Percentiles rank a stretch among this genome's conserved stretches.
Evolutionary conservation across 2,888 invertebrate genomes (phyloP).

Genomic region (Hydriomena furcata): DNA sequence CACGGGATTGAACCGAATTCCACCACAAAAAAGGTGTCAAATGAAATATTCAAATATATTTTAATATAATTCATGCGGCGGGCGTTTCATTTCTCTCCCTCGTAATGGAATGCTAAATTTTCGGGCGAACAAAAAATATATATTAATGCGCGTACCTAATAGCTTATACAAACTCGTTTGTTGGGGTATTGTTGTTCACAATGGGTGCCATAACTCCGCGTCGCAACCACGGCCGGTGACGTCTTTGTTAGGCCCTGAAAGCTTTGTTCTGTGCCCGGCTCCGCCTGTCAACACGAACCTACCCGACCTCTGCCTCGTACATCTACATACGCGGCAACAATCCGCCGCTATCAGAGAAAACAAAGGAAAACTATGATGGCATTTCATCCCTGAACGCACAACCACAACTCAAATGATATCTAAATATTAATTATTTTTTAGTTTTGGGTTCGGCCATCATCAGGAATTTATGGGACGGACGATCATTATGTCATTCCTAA

Average conservation of each 20-base stretch:
- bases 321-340: conserved; percentile 50
- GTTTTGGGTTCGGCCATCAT: conserved; percentile 13
- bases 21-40: conserved; percentile 83
- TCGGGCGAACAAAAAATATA: conserved; percentile 83
- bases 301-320: conserved; percentile 52
- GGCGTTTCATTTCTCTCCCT: conserved; percentile 84
- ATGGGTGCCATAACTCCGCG: conserved; percentile 83
- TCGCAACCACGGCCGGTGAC: conserved; percentile 82
- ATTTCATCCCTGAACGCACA: conserved; percentile 13
- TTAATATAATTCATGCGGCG: conserved; percentile 84
- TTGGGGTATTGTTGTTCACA: conserved; percentile 83
- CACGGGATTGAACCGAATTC: conserved; percentile 81
- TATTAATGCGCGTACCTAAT: conserved; percentile 84
- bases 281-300: conserved; percentile 72
- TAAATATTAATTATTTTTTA: conserved; percentile 16
- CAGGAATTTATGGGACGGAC: conserved; percentile 6
- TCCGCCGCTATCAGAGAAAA: conserved; percentile 37
- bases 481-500: conserved; percentile 24
- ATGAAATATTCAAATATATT: conserved; percentile 85
- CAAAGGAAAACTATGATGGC: conserved; percentile 35
- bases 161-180: conserved; percentile 84
- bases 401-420: conserved; percentile 15
- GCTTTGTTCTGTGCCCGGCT: conserved; percentile 75
- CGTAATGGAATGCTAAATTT: conserved; percentile 84
- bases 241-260: conserved; percentile 79